Base-by-base conservation (phyloP, 2,797 vertebrate genomes). In the Tokudaia muenninki region DNA sequence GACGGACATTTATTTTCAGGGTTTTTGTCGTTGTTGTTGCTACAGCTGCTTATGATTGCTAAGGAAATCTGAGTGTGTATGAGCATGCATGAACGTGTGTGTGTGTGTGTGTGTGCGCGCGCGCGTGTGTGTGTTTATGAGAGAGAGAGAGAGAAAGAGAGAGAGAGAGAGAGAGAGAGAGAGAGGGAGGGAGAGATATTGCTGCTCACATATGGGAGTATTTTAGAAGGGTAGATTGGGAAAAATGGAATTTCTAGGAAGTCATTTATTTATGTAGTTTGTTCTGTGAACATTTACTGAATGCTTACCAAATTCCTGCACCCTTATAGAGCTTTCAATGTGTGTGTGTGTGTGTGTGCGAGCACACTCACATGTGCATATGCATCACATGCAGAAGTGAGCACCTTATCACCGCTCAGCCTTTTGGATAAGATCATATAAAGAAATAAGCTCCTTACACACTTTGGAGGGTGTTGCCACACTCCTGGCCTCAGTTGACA, bases 191-290 rank as follows among this genome's bases (percentile, higher is more conserved):
- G 10, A 37, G 80, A 24, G 59, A 21, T 29, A 70, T 47, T 0
- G 6, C 29, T 82, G 79, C 84, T 50, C 74, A 72, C 94, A 83
- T 9, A 84, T 94, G 95, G 78, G 63, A 89, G 65, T 37, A 47
- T 44, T 97, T 97, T 79, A 81, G 77, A 79, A 93, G 80, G 72
- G 72, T 34, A 52, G 67, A 4, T 22, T 37, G 55, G 94, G 84
- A 29, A 78, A 90, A 77, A 47, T 34, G 61, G 94, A 79, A 61
- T 80, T 91, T 92, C 63, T 44, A 59, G 87, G 78, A 96, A 93
- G 91, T 91, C 37, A 9, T 91, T 75, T 77, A 75, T 81, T 70
- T 72, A 26, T 8, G 52, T 16, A 11, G 5, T 81, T 47, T n/a
- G 19, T 88, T 67, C 26, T 9, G 3, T 1, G 41, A 41, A 75